Base-by-base conservation (phyloP, 1,140 invertebrate genomes). In the Drosophila novamexicana region DNA sequence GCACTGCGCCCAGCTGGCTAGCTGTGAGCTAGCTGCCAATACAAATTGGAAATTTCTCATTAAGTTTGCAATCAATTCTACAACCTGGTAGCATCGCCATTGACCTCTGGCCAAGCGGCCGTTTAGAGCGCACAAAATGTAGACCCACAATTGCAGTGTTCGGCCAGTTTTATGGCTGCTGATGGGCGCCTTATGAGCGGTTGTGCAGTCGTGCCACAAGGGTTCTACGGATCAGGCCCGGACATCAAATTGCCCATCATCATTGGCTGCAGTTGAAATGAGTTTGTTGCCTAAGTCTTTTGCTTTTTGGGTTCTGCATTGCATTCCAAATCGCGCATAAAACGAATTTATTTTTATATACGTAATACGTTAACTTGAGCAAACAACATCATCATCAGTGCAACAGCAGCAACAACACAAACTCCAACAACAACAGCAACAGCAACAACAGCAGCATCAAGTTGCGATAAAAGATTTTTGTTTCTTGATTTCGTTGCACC, bases 401-500 rank as follows among this genome's bases (percentile, higher is more conserved):
- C 50, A 52, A 45, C 47, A 47, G 62, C 54, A 65, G 39, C 63
- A 65, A 57, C 69, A 69, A 50, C 80, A 79, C 52, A 76, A 77
- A 47, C 59, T 64, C 12, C 66, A 42, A 36, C 47, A 64, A 45
- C 52, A 53, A 47, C 49, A 70, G 18, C 68, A 70, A 53, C 58
- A 72, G 53, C 78, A 72, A 50, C 81, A 77, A 58, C 58, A 22
- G 2, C 22, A 22, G 3, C 22, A 22, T 3, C 22, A 71, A 39
- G 42, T 64, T 71, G 74, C 77, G 83, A 77, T 88, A 77, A 83
- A 83, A 72, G 76, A 81, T 89, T 78, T 89, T 73, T 89, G 84
- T 89, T 78, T 65, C 76, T 89, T 89, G 85, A 84, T 89, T 89
- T 89, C 62, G 81, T 65, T 89, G 84, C 72, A 84, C 84, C 84